phyloP scores from a whole-genome alignment of 1,140 invertebrate species.

The Heliconius hermathena region DNA sequence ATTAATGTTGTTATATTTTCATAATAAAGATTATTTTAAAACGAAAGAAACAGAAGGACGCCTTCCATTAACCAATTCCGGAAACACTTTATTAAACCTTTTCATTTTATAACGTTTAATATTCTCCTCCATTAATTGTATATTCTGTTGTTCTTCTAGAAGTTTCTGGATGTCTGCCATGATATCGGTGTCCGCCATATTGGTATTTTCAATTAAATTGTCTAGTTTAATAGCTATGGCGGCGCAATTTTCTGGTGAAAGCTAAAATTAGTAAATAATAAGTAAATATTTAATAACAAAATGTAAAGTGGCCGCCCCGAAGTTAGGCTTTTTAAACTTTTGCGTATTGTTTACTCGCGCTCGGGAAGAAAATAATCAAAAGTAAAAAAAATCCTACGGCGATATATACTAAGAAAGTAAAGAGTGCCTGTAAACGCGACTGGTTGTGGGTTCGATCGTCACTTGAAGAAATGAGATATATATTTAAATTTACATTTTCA shows the following conservation, averaged over 20 bases:
- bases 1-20: no score
- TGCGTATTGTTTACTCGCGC: no score
- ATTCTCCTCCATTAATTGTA: slow-evolving; percentile 40
- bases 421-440: no score
- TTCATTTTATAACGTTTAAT: slow-evolving; percentile 42
- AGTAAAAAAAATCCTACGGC: no score
- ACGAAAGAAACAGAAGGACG: slow-evolving; percentile 9
- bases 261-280: slow-evolving; percentile 32
- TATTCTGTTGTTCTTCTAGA: slow-evolving; percentile 47
- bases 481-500: no score
- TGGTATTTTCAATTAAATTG: slow-evolving; percentile 29
- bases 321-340: no score
- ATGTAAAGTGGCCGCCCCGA: no score
- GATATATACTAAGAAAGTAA: no score
- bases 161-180: slow-evolving; percentile 41
- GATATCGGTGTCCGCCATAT: slow-evolving; percentile 29
- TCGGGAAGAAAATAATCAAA: no score
- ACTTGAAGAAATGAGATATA: no score
- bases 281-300: neutral
- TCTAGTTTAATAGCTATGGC: slow-evolving; percentile 51
- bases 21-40: neutral
- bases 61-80: slow-evolving; percentile 7
- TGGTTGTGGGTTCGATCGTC: no score
- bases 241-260: slow-evolving; percentile 46
- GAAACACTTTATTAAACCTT: neutral